These are phyloP conservation scores for Enteromius anoplus DNA, from an alignment of 2,797 vertebrate genomes.

Conservation along the genomic window DNA sequence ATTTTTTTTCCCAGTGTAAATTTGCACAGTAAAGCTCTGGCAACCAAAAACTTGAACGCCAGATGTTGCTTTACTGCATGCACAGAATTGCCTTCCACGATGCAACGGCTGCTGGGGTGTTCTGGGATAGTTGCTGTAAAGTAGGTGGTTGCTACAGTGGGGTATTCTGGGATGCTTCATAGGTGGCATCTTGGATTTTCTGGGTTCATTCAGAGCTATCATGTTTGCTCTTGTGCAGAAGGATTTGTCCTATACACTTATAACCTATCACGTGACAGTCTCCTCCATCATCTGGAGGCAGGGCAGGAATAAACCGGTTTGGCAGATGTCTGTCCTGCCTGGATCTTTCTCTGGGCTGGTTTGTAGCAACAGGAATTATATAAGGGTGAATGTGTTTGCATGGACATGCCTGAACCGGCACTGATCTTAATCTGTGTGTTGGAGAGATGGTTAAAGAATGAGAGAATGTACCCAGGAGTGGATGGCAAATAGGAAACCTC, in stretches of 20 bases:
- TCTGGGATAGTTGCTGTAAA: not conserved
- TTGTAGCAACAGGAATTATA: not conserved
- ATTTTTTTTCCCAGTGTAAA: not conserved
- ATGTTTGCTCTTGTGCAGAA: not conserved
- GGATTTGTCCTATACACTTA: not conserved
- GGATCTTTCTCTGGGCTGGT: not conserved
- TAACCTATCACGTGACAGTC: not conserved
- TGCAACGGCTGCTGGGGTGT: not conserved
- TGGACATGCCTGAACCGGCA: conserved; percentile 18
- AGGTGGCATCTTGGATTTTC: not conserved
- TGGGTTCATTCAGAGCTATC: not conserved
- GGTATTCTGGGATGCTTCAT: not conserved
- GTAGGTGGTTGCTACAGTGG: not conserved
- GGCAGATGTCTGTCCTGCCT: not conserved
- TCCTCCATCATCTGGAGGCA: not conserved
- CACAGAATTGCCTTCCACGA: not conserved
- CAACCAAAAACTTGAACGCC: not conserved
- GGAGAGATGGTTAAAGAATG: not conserved
- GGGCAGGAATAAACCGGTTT: conserved; percentile 20
- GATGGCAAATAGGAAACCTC: conserved; percentile 4
- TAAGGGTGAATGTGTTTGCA: not conserved
- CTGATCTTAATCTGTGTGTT: not conserved
- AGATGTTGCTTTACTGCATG: not conserved
- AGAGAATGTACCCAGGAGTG: not conserved
- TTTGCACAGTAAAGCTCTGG: not conserved